These are phyloP conservation scores for Theropithecus gelada DNA, from an alignment of 2,113 vertebrate genomes.

Conservation along the genomic window DNA sequence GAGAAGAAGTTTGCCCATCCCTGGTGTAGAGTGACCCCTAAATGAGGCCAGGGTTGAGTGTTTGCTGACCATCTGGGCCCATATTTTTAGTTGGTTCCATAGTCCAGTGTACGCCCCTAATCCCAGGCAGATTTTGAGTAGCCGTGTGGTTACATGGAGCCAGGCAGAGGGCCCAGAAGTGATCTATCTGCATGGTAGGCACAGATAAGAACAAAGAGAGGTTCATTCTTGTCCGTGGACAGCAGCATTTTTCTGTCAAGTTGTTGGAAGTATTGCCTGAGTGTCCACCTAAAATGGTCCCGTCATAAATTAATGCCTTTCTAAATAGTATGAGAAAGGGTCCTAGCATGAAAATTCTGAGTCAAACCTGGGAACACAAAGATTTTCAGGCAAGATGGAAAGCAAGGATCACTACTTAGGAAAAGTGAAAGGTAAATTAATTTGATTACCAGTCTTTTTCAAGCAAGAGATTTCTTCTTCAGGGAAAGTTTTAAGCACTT, in stretches of 20 bases:
- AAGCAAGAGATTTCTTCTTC: neutral
- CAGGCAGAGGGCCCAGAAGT: neutral
- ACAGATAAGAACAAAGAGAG: neutral
- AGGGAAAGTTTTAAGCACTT: neutral
- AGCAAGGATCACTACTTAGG: neutral
- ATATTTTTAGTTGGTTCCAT: neutral
- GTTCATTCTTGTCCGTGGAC: neutral
- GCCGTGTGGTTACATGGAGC: neutral
- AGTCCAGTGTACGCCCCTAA: neutral
- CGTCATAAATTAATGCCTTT: neutral
- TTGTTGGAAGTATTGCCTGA: neutral
- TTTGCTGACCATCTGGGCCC: neutral
- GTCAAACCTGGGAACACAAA: neutral
- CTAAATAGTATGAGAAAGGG: neutral
- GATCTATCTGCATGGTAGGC: neutral
- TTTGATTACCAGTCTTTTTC: slow-evolving; percentile 10
- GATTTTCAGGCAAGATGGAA: neutral
- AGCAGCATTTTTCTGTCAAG: neutral
- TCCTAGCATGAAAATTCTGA: neutral
- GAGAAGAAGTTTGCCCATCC: neutral
- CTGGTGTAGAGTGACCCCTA: neutral
- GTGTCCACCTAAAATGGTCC: neutral
- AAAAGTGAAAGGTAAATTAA: slow-evolving; percentile 23
- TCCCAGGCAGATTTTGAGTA: neutral
- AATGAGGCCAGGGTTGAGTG: neutral